Evolutionary conservation across 1,140 invertebrate species (phyloP), one percentile per base, ranked within the genome.

Genomic region (Alviniconcha marisindica): DNA sequence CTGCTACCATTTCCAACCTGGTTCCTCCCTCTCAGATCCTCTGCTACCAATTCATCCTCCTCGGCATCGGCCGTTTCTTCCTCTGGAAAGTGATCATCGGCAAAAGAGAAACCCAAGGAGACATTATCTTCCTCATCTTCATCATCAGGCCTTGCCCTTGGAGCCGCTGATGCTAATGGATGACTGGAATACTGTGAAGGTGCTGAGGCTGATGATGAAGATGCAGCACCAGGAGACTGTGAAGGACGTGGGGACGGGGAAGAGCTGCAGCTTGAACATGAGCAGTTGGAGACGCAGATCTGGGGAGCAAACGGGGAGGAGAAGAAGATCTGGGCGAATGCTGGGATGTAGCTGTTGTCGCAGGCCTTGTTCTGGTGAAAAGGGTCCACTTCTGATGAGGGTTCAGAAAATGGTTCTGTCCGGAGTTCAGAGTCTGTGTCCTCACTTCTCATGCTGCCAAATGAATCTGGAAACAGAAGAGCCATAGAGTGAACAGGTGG

Each of bases 371-470:
- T n/a, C 1, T 15, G 24, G 28, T 28, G 4, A 1, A 48, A 31
- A 3, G 24, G 10, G 10, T 81, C 66, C 21, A 38, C 1, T 12
- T 81, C 69, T 48, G 28, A 79, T n/a, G 38, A 36, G 12, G 48
- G 5, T 48, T 79, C 36, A 0, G 14, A 31, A 60, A 38, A 78
- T 5, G 42, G 15, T 18, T 71, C 79, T 33, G 42, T 81, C 44
- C 69, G 28, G 0, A 1, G 36, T 10, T 71, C 66, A 48, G n/a
- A 18, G 31, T 81, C 71, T 18, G 24, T 21, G 28, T 51, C 42
- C 42, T 81, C 80, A 51, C 44, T 73, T n/a, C 33, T 31, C 15
- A 73, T 81, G 79, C 60, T 81, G n/a, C 33, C n/a, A 44, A 69
- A 81, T 38, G 44, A 44, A 33, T 48, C 38, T 71, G 44, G 40